Evolutionary conservation across 2,797 vertebrate species (phyloP), one percentile per base, ranked within the genome.

Genomic region (Lithobates sylvaticus): DNA sequence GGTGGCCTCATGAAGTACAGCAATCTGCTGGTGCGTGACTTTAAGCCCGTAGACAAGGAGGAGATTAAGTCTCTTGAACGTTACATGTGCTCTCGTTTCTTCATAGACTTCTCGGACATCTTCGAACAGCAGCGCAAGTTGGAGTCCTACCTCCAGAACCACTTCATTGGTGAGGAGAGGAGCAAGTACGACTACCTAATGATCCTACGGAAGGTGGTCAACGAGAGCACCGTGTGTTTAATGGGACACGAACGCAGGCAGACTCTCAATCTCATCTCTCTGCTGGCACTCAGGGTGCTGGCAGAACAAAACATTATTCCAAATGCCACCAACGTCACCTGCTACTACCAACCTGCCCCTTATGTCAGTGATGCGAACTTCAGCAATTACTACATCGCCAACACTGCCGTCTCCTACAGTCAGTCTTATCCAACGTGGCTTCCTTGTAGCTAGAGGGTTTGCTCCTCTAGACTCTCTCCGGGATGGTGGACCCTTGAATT

Each of bases 1-100:
- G 98, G 98, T 0, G 98, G 98, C 29, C 95, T 99, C 68, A 95
- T 99, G n/a, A 99, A 99, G 84, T 99, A 99, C 42, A 99, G 98
- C 93, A 98, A 99, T 87, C 96, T 99, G 39, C 95, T 99, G 10
- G 97, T 99, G 78, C 93, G 98, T 47, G 96, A 97, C 89, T 99
- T 99, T 87, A 92, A 89, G 85, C 96, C 98, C 1, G 95, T 95
- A 3, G 95, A 96, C 77, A 94, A 96, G 91, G 94, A 97, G 0
- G 95, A 97, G 89, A 97, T 99, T 91, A 98, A 99, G 90, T 96
- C 90, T 0, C 89, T 99, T 29, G 98, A 99, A 92, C 96, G 98
- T 0, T 99, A 99, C 92, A 99, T 99, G 98, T 99, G 98, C 79
- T 99, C 98, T 0, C 93, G 98, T 47, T 99, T 99, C 91, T 99